phyloP scores from a whole-genome alignment of 1,140 invertebrate genomes.

The Coptotermes formosanus region DNA sequence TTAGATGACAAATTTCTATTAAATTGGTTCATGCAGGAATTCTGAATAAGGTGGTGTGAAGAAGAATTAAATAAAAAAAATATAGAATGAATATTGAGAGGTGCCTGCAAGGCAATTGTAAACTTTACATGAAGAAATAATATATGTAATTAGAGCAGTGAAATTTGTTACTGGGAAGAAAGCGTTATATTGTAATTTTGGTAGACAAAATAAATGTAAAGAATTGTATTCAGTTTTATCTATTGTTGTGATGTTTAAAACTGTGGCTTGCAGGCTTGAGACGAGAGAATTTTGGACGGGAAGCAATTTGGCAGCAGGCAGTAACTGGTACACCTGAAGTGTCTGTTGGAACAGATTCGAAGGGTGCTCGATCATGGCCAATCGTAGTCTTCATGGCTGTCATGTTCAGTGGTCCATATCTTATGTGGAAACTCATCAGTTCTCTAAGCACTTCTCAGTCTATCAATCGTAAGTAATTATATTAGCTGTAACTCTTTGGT shows the following conservation, averaged over 20 bases:
- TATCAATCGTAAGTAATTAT: conserved; percentile 47
- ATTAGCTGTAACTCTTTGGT: not conserved
- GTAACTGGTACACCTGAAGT: conserved; percentile 33
- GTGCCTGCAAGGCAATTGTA: too few species aligned
- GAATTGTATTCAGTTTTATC: conserved; percentile 31
- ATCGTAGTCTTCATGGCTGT: conserved; percentile 80
- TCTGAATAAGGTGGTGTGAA: too few species aligned
- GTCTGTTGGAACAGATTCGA: conserved; percentile 41
- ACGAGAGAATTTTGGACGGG: conserved; percentile 51
- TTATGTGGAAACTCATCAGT: conserved; percentile 82
- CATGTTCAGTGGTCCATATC: conserved; percentile 84
- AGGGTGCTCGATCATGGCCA: conserved; percentile 59
- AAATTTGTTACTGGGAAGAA: not conserved
- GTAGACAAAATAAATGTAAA: not conserved
- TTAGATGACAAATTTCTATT: too few species aligned
- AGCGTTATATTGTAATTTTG: not conserved
- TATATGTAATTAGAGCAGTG: too few species aligned
- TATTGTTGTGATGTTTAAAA: conserved; percentile 36
- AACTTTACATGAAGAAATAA: too few species aligned
- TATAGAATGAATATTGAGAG: too few species aligned
- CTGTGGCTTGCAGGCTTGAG: conserved; percentile 44
- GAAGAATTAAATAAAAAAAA: too few species aligned
- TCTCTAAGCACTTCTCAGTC: conserved; percentile 54
- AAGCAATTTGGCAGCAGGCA: conserved; percentile 47
- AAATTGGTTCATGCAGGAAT: too few species aligned